phyloP scores from a whole-genome alignment of 2,113 vertebrate genomes.

The Petrocephalus zakoni region DNA sequence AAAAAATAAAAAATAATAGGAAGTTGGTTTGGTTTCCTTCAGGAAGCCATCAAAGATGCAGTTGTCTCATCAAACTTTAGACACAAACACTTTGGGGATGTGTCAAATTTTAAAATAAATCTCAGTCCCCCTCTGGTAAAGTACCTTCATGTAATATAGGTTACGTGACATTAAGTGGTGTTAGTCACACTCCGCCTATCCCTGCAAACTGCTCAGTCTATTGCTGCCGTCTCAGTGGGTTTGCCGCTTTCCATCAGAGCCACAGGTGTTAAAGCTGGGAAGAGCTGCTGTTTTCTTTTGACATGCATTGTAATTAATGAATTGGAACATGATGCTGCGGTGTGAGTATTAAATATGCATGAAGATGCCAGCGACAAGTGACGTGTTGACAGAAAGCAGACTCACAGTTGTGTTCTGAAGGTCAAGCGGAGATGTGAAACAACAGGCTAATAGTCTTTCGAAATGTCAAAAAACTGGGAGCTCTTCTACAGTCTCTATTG shows the following conservation, averaged over 20 bases:
- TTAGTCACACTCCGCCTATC: not conserved
- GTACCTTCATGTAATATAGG: not conserved
- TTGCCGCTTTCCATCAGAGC: not conserved
- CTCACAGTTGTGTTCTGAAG: not conserved
- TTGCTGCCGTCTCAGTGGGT: not conserved
- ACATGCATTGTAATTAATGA: not conserved
- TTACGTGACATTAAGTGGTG: not conserved
- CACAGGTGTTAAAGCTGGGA: not conserved
- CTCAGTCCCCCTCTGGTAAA: not conserved
- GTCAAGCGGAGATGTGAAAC: not conserved
- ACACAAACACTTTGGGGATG: not conserved
- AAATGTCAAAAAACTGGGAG: not conserved
- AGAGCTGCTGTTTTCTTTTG: not conserved
- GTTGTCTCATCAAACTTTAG: conserved; percentile 64
- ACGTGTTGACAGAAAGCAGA: not conserved
- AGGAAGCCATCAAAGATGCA: conserved; percentile 71
- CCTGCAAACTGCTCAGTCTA: not conserved
- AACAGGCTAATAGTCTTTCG: not conserved
- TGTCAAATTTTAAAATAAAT: not conserved
- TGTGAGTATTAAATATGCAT: not conserved
- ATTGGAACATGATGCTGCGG: not conserved
- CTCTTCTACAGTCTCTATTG: not conserved
- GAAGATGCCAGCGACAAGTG: not conserved
- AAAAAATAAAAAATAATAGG: conserved; percentile 73
- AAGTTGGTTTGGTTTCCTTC: conserved; percentile 72